phyloP scores from a whole-genome alignment of 2,113 vertebrate genomes.

The Stomatorhinus ivindoensis region DNA sequence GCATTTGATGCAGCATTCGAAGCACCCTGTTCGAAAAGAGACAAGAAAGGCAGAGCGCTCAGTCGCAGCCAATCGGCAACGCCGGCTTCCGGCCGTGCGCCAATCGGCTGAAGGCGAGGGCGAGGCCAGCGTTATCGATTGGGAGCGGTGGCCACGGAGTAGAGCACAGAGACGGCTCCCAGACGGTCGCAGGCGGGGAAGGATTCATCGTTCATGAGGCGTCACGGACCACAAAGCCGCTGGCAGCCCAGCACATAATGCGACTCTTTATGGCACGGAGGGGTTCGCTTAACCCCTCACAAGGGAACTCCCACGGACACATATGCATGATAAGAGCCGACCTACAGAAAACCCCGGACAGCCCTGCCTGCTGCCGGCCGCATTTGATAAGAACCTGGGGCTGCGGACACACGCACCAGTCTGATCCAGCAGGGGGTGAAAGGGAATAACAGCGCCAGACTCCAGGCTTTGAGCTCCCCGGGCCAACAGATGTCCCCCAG shows the following conservation, averaged over 20 bases:
- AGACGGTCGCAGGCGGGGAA: not conserved
- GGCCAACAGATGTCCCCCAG: not conserved
- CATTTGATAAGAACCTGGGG: not conserved
- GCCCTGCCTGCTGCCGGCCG: not conserved
- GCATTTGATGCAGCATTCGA: slow-evolving; percentile 95
- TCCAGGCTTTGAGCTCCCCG: not conserved
- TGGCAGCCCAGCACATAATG: not conserved
- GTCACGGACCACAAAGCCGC: not conserved
- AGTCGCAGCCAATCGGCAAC: not conserved
- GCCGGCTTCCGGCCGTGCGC: not conserved
- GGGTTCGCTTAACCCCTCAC: not conserved
- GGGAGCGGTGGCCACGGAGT: slow-evolving; percentile 9
- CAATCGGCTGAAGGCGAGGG: not conserved
- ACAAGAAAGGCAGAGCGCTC: not conserved
- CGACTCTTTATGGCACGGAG: not conserved
- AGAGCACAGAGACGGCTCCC: not conserved
- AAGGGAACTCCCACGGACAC: not conserved
- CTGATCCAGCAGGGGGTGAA: not conserved
- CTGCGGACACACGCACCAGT: not conserved
- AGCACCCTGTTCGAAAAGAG: slow-evolving; percentile 69
- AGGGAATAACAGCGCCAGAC: not conserved
- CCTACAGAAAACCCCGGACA: not conserved
- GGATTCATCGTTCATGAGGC: not conserved
- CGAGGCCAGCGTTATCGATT: slow-evolving; percentile 25
- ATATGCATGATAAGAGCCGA: not conserved